Evolutionary conservation across 2,113 vertebrate genomes (phyloP), one percentile per base, ranked within the genome.

Genomic region (Tinamus guttatus): DNA sequence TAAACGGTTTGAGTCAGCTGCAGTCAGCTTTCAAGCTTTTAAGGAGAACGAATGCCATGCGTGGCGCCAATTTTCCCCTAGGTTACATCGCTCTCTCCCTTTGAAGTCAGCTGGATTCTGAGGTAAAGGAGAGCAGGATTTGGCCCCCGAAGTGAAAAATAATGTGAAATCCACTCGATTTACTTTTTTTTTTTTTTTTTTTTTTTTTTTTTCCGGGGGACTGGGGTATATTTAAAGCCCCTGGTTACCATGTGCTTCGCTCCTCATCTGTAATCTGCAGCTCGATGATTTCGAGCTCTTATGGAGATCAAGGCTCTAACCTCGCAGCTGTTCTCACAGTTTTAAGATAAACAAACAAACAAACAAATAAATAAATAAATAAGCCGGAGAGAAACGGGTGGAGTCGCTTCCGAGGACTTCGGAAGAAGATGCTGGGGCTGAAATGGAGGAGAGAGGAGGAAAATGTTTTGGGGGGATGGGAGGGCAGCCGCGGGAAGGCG

Each of bases 71-170:
- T 85, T 93, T 68, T 87, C 74, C 94, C 78, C 59, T 85, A 76
- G 74, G 90, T 95, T 93, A 85, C 87, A 90, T 83, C 89, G 58
- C 45, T 70, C 45, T 30, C 59, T 77, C 49, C 59, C 68, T 97
- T 95, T 96, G 93, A 96, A 94, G 90, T 81, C 68, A 36, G 11
- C n/a, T 91, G 89, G 17, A 22, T 49, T 85, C 71, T 38, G 81
- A 94, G 73, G 79, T 78, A 84, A 85, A 94, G 9, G 22, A 47
- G 85, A 91, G 60, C 32, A 92, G 88, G 73, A 75, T 70, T 45
- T 79, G 69, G 80, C 56, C 82, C 65, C 71, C 30, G 73, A 22
- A 90, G 86, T 80, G 84, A 86, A 64, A 20, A 43, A 11, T 11
- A 77, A 34, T 81, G 65, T 78, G 60, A 40, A 86, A 78, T 58